Percentiles rank a stretch among this genome's conserved stretches.
These are phyloP conservation scores for Mayetiola destructor DNA, from an alignment of 2,888 invertebrate species.

Conservation along the genomic window DNA sequence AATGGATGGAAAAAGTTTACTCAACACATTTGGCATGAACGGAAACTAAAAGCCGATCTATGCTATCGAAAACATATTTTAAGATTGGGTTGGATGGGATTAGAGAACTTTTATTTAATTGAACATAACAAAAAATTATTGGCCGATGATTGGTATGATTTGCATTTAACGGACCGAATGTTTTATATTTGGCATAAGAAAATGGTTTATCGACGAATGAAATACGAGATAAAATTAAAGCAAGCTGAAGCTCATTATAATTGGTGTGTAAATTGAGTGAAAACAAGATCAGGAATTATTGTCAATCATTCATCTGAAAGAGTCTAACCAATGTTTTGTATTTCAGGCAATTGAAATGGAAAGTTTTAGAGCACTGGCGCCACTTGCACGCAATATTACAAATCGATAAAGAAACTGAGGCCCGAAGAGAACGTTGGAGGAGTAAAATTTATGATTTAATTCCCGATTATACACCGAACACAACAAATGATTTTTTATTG, in stretches of 20 bases:
- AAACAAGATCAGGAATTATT: background rate
- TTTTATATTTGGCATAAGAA: slow-evolving; percentile 40
- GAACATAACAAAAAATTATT: slow-evolving; percentile 45
- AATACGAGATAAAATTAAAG: slow-evolving; percentile 36
- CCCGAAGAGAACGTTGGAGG: slow-evolving; percentile 52
- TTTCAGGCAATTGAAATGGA: slow-evolving; percentile 34
- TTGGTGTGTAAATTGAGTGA: slow-evolving; percentile 24
- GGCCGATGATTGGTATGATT: slow-evolving; percentile 56
- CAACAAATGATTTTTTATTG: too few species aligned
- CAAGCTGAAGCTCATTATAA: slow-evolving; percentile 33
- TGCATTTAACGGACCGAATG: slow-evolving; percentile 40
- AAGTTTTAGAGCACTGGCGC: slow-evolving; percentile 44
- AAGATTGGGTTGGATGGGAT: slow-evolving; percentile 22
- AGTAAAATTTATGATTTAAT: slow-evolving; percentile 55
- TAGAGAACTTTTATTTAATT: slow-evolving; percentile 29
- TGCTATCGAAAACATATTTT: slow-evolving; percentile 19
- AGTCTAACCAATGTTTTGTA: background rate
- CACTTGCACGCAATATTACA: slow-evolving; percentile 48
- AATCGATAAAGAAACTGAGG: slow-evolving; percentile 50
- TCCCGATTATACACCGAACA: slow-evolving; percentile 52
- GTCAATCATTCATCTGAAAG: background rate
- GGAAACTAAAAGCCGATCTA: slow-evolving; percentile 42
- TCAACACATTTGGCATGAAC: slow-evolving; percentile 38
- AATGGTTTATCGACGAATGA: slow-evolving; percentile 34
- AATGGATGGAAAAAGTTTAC: slow-evolving; percentile 41